Base-by-base conservation (phyloP, 1,140 invertebrate species). In the Diachasma alloeum region DNA sequence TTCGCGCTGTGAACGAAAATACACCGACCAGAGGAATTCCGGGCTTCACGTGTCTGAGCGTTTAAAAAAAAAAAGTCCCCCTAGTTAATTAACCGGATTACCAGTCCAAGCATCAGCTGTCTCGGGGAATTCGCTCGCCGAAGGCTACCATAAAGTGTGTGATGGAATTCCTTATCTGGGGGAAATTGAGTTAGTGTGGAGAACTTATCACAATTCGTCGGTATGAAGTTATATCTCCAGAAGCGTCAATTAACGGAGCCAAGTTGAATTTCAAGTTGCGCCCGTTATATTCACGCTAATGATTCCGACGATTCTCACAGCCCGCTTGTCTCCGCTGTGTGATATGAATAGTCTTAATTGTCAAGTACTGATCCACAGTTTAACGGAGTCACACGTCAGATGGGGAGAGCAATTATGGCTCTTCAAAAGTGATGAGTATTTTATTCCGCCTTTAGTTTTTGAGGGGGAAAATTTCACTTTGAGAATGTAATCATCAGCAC, bases 1-100 rank as follows among this genome's bases (percentile, higher is more conserved):
- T 80, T 75, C 36, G 31, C 78, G 78, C 82, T 72, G 81, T 56
- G 74, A 83, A 81, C 82, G 77, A 82, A 71, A 79, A 82, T 80
- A 84, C 80, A 80, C 53, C 31, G 8, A 77, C 82, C 31, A 2
- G 31, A 31, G 83, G 84, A 83, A 86, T 82, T 80, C 82, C 81
- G 81, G 83, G 78, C 76, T 76, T 74, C 81, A 78, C 75, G 72
- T 79, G 74, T 75, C 80, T 82, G 74, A 83, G 74, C 67, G 80
- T 72, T 53, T 2, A 53, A 19, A 79, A 24, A 72, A 59, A 17
- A 59, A 17, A 22, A 19, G 1, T 46, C 9, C 26, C 13, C n/a
- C 24, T 17, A 31, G 22, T 22, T 48, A 48, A 53, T 31, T 44
- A 24, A 48, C 42, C 13, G n/a, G 13, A 70, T 24, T 44, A 56